Base-by-base conservation (phyloP, 2,797 vertebrate genomes). In the Tenualosa thibaudeaui region DNA sequence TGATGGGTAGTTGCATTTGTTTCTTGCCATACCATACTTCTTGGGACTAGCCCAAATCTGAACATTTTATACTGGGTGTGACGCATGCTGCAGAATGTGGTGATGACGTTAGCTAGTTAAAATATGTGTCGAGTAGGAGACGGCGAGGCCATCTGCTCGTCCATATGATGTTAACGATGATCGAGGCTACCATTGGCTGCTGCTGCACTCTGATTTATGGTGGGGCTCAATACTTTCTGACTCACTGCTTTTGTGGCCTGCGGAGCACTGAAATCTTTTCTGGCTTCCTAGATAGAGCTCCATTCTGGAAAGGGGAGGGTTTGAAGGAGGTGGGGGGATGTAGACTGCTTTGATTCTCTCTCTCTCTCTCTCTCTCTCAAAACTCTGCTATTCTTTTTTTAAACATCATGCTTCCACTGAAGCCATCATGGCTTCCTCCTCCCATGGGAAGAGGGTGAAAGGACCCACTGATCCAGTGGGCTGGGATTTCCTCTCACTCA, bases 351-450 rank as follows among this genome's bases (percentile, higher is more conserved):
- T 65, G n/a, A 26, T 26, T 65, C 24, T 65, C 24, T 15, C 62
- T 68, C 26, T 37, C 24, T 68, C 62, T 68, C 24, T 68, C 65
- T 68, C 24, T 65, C 24, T 4, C 24, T 68, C 24, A 31, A 31
- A 0, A 31, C 24, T 68, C 7, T 46, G 46, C 46, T 68, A 3
- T 68, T 71, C 65, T 71, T 37, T 40, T 37, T 40, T 31, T 46
- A 46, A 22, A n/a, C 56, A 22, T 49, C 68, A 37, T 40, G 68
- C 68, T 75, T 93, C 92, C 92, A 90, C 89, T 92, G 91, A 93
- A 88, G 91, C 84, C 89, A 88, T 93, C 93, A 93, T 90, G 88
- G 91, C 86, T 86, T 83, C 86, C 78, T 87, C 89, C 90, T 90
- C 91, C 68, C 15, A 43, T 50, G 88, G 88, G 87, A 87, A 86